These are phyloP conservation scores for Elanus axillaris DNA, from an alignment of 2,113 vertebrate genomes.

Conservation along the genomic window DNA sequence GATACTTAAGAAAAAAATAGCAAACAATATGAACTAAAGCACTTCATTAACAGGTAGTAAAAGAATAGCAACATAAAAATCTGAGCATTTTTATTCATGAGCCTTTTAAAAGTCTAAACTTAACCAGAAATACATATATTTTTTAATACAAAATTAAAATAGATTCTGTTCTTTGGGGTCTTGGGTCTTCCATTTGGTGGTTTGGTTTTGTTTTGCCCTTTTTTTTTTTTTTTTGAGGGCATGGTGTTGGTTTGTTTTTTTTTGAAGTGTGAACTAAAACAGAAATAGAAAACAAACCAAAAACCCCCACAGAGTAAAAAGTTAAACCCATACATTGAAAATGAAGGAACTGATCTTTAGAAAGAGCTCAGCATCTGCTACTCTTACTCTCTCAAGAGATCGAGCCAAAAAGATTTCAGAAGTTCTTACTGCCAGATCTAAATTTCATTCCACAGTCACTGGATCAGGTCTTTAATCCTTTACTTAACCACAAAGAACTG, in stretches of 20 bases:
- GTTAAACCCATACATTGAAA: not conserved
- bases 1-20: not conserved
- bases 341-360: not conserved
- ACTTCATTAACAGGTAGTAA: not conserved
- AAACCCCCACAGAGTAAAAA: not conserved
- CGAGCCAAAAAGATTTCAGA: not conserved
- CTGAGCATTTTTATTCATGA: not conserved
- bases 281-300: not conserved
- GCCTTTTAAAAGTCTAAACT: not conserved
- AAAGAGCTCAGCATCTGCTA: conserved; percentile 32
- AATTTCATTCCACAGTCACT: conserved; percentile 45
- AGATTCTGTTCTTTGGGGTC: not conserved
- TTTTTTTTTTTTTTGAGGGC: not conserved
- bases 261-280: not conserved
- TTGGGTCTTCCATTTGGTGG: not conserved
- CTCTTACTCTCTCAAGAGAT: not conserved
- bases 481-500: conserved; percentile 52
- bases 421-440: conserved; percentile 36
- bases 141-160: not conserved
- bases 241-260: not conserved
- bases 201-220: no score
- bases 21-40: not conserved
- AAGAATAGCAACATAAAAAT: not conserved
- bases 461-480: conserved; percentile 53
- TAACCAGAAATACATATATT: not conserved